Evolutionary conservation across 2,113 vertebrate species (phyloP).

Genomic region (Ciconia boyciana): DNA sequence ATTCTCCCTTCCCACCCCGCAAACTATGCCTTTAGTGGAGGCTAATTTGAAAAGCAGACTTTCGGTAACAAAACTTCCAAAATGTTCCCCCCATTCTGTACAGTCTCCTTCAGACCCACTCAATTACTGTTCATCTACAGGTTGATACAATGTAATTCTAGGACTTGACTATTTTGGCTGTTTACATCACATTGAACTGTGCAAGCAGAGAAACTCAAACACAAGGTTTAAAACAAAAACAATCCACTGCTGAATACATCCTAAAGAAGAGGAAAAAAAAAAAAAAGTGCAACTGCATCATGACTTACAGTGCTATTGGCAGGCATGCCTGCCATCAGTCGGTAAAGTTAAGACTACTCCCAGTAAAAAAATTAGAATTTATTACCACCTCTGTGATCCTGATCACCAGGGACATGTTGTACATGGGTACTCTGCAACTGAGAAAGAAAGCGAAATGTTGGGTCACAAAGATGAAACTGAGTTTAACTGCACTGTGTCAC

Average conservation of each 20-base stretch:
- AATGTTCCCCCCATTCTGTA: background rate
- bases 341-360: background rate
- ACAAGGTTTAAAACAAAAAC: background rate
- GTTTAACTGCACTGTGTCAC: background rate
- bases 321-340: background rate
- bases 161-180: background rate
- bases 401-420: background rate
- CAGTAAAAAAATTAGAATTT: background rate
- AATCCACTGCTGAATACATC: background rate
- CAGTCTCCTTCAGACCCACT: accelerated
- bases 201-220: background rate
- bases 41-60: background rate
- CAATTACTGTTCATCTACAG: background rate
- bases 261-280: background rate
- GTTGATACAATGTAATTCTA: background rate
- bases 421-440: accelerated
- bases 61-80: background rate
- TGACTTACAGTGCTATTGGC: background rate
- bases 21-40: background rate
- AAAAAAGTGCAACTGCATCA: background rate
- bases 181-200: background rate
- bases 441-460: background rate
- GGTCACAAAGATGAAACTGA: background rate
- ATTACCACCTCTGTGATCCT: background rate
- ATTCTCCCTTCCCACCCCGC: background rate